These are phyloP conservation scores for Podarcis siculus DNA, from an alignment of 2,797 vertebrate species.

Conservation along the genomic window DNA sequence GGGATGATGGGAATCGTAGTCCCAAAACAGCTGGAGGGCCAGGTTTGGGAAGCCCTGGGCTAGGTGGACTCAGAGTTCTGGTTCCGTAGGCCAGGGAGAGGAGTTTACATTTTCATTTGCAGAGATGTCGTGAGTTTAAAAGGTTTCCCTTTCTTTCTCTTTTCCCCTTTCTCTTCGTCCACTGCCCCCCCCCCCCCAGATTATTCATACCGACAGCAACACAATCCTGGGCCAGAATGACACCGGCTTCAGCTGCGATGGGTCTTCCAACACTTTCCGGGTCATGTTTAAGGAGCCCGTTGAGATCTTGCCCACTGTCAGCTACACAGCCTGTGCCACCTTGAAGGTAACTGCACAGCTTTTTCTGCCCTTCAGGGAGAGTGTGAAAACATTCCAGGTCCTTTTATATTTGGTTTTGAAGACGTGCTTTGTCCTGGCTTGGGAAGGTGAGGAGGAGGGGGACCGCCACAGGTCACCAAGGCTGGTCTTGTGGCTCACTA, in stretches of 20 bases:
- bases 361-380: not conserved
- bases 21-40: too few relatives aligned
- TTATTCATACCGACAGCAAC: conserved; percentile 97
- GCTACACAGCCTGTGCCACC: conserved; percentile 97
- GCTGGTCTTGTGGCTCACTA: not conserved
- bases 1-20: too few relatives aligned
- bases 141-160: rapidly evolving
- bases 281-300: conserved; percentile 99
- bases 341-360: conserved; percentile 84
- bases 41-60: too few relatives aligned
- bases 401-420: too few relatives aligned
- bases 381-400: too few relatives aligned
- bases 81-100: too few relatives aligned
- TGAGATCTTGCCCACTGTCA: conserved; percentile 94
- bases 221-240: conserved; percentile 95
- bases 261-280: conserved; percentile 93
- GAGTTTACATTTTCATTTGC: not conserved
- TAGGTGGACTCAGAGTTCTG: too few relatives aligned
- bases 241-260: conserved; percentile 97
- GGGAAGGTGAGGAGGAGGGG: not conserved
- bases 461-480: not conserved
- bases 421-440: not conserved
- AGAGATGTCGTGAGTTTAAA: too few relatives aligned
- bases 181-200: conserved; percentile 73
- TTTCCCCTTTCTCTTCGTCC: not conserved